Evolutionary conservation across 2,113 vertebrate species (phyloP).

Genomic region (Gasterosteus aculeatus): DNA sequence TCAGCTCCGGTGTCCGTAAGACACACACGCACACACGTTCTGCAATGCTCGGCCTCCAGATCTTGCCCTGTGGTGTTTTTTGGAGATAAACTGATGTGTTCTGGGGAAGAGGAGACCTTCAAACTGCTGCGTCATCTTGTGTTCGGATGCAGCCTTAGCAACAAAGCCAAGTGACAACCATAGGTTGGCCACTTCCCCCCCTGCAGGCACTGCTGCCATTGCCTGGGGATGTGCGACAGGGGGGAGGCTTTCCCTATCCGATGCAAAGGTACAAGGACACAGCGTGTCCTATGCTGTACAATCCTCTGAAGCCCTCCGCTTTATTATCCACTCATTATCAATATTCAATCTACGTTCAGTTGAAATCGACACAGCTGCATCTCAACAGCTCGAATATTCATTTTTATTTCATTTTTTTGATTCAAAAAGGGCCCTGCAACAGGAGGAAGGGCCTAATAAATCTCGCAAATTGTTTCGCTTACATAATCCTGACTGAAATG

Average conservation of each 20-base stretch:
- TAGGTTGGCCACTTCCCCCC: neutral
- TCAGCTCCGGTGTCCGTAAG: conserved; percentile 27
- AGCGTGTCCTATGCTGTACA: neutral
- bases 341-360: neutral
- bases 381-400: too few species aligned
- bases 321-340: neutral
- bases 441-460: conserved; percentile 27
- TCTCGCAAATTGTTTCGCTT: conserved; percentile 31
- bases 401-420: neutral
- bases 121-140: conserved; percentile 50
- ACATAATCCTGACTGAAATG: conserved; percentile 32
- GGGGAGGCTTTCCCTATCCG: neutral
- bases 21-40: conserved; percentile 17
- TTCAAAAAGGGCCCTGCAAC: conserved; percentile 22
- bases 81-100: conserved; percentile 40
- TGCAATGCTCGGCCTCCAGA: neutral
- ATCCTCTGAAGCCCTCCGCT: neutral
- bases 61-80: conserved; percentile 18
- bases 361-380: too few species aligned
- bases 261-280: neutral
- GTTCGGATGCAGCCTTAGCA: conserved; percentile 1
- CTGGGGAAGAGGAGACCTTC: conserved; percentile 27
- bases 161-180: conserved; percentile 1
- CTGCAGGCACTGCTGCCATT: neutral
- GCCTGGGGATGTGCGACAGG: neutral